phyloP scores from a whole-genome alignment of 2,888 invertebrate genomes.

The Poecilus cupreus region DNA sequence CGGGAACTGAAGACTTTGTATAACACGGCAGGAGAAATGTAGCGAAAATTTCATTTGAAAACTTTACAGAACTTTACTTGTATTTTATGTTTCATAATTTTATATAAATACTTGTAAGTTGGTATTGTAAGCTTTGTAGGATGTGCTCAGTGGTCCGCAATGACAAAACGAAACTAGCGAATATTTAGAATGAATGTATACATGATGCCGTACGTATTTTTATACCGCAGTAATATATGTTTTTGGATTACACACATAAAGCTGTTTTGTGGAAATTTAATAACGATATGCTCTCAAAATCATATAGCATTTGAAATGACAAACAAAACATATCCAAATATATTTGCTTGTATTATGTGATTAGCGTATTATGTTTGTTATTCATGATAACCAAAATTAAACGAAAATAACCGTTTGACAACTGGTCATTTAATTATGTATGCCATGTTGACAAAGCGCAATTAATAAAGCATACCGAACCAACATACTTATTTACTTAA shows the following conservation, averaged over 20 bases:
- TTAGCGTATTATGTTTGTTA: slow-evolving; percentile 38
- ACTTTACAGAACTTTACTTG: slow-evolving; percentile 57
- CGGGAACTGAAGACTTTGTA: slow-evolving; percentile 19
- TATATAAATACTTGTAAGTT: slow-evolving; percentile 56
- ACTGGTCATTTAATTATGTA: slow-evolving; percentile 29
- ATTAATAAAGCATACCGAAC: neutral
- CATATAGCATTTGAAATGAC: slow-evolving; percentile 15
- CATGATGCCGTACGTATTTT: neutral
- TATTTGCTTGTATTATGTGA: slow-evolving; percentile 29
- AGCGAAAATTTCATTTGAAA: slow-evolving; percentile 59
- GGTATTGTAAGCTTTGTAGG: slow-evolving; percentile 10
- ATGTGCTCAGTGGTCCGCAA: neutral
- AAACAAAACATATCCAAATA: slow-evolving; percentile 36
- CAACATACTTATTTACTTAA: slow-evolving; percentile 1
- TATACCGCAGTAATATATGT: neutral
- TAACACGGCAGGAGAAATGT: slow-evolving; percentile 50
- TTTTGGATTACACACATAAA: slow-evolving; percentile 7
- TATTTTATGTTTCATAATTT: slow-evolving; percentile 56
- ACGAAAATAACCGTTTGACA: slow-evolving; percentile 31
- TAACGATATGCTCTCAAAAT: slow-evolving; percentile 12
- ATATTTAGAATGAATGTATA: neutral
- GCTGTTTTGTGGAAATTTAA: slow-evolving; percentile 22
- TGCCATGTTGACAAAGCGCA: neutral
- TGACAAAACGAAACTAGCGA: neutral
- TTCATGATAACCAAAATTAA: slow-evolving; percentile 36